Percentiles rank a stretch among this genome's conserved stretches.
phyloP scores from a whole-genome alignment of 23 tunicate genomes.

The Halocynthia aurantium region DNA sequence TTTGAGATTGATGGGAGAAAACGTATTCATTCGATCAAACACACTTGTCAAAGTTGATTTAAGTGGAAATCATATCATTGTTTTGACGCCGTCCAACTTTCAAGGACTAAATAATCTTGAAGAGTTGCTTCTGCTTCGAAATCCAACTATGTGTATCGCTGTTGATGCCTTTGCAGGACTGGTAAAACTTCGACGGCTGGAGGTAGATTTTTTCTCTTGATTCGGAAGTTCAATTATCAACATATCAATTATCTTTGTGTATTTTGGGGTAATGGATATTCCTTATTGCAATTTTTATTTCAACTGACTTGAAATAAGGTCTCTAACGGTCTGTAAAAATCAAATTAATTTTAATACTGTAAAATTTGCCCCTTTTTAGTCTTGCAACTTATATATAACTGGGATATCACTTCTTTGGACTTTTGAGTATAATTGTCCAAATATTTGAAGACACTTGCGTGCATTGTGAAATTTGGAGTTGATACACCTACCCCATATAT shows the following conservation, averaged over 20 bases:
- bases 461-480: no score
- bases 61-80: constrained; percentile 36
- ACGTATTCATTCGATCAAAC: constrained; percentile 28
- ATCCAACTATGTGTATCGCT: constrained; percentile 62
- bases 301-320: no score
- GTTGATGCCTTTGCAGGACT: constrained; percentile 34
- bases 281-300: neutral
- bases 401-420: no score
- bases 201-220: neutral
- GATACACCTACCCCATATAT: no score
- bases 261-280: neutral
- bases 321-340: no score
- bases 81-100: constrained; percentile 46
- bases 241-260: neutral
- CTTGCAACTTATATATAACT: no score
- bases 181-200: constrained; percentile 3
- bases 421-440: no score
- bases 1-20: constrained; percentile 28
- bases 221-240: neutral
- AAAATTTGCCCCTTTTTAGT: no score
- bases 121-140: constrained; percentile 22
- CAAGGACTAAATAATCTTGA: constrained; percentile 18
- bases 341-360: no score
- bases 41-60: constrained; percentile 29
- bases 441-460: no score